Percentiles rank a stretch among this genome's conserved stretches.
Evolutionary conservation across 2,888 invertebrate genomes (phyloP).

Genomic region (Parthenolecanium corni): DNA sequence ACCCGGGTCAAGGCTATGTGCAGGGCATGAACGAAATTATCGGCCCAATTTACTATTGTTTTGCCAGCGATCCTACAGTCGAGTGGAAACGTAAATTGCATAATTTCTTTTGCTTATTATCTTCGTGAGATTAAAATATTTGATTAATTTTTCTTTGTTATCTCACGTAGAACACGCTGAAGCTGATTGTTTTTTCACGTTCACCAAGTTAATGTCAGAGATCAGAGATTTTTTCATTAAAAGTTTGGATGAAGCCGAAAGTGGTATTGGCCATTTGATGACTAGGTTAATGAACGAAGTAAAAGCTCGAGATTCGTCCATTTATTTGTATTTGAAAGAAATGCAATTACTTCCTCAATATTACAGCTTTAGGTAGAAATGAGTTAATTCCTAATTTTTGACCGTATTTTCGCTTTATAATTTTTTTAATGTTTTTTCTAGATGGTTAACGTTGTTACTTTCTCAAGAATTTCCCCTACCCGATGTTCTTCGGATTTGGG

Average conservation of each 20-base stretch:
- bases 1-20: constrained; percentile 91
- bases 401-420: neutral
- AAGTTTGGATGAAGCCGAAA: constrained; percentile 81
- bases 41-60: constrained; percentile 94
- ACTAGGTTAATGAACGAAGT: constrained; percentile 62
- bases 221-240: constrained; percentile 96
- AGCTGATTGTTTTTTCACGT: constrained; percentile 95
- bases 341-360: constrained; percentile 90
- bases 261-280: constrained; percentile 89
- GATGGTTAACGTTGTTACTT: constrained; percentile 88
- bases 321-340: constrained; percentile 63
- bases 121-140: constrained; percentile 2
- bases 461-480: constrained; percentile 97
- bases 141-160: neutral
- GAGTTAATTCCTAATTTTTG: neutral
- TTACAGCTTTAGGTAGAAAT: constrained; percentile 72
- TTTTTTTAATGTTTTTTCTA: constrained; percentile 38
- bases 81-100: constrained; percentile 58
- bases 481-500: constrained; percentile 95
- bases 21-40: constrained; percentile 99
- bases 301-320: constrained; percentile 59
- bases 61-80: constrained; percentile 76
- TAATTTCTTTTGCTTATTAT: neutral
- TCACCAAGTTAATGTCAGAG: constrained; percentile 95
- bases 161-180: constrained; percentile 66